These are phyloP conservation scores for Siniperca chuatsi DNA, from an alignment of 2,113 vertebrate species.

Conservation along the genomic window DNA sequence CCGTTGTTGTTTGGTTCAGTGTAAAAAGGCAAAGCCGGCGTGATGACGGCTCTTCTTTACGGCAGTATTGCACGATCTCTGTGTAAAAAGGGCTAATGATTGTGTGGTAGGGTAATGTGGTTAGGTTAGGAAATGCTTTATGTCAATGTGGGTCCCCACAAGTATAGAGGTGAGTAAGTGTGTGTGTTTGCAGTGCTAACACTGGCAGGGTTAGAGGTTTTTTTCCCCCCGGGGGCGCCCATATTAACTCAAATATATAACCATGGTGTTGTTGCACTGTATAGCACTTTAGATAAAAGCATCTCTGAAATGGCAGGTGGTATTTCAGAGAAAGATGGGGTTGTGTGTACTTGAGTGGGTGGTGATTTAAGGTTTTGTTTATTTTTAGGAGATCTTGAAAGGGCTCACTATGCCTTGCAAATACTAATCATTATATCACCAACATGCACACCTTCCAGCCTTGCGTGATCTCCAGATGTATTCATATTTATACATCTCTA, in stretches of 20 bases:
- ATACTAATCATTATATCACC: neutral
- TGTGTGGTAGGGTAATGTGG: too few species aligned
- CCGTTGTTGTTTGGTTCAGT: too few species aligned
- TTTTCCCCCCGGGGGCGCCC: neutral
- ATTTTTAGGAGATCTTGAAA: constrained; percentile 9
- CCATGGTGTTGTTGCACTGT: neutral
- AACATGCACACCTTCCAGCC: constrained; percentile 29
- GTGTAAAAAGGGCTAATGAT: too few species aligned
- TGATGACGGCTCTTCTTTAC: too few species aligned
- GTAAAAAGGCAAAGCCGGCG: too few species aligned
- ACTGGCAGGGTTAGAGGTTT: neutral
- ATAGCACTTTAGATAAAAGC: constrained; percentile 31
- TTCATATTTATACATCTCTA: constrained; percentile 8
- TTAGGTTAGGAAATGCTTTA: too few species aligned
- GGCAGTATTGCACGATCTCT: too few species aligned
- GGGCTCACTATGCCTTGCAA: neutral
- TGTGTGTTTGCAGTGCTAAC: neutral
- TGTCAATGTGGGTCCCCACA: neutral
- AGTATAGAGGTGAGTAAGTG: too few species aligned
- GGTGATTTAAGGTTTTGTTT: constrained; percentile 6
- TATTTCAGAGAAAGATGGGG: neutral
- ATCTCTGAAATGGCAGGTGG: neutral
- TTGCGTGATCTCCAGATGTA: neutral
- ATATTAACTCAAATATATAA: neutral
- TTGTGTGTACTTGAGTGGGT: neutral